Base-by-base conservation (phyloP, 2,888 invertebrate species). In the Brachylomia viminalis region DNA sequence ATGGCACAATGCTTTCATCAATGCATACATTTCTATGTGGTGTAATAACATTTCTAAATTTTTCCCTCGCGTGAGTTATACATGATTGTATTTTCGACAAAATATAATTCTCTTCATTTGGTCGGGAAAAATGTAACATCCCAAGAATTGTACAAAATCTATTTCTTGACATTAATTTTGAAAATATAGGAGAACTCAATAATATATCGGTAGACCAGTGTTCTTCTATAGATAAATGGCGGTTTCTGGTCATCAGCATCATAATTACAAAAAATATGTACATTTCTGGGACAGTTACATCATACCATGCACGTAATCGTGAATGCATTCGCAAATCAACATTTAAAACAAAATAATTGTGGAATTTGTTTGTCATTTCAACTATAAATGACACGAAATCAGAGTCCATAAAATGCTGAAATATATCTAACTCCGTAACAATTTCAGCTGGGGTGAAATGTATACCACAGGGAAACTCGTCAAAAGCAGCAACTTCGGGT, bases 221-320 rank as follows among this genome's bases (percentile, higher is more conserved):
- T 42, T 62, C 62, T 62, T 62, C 62, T 62, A 62, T 62, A 42
- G 62, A 38, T 62, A 62, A 68, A 58, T 58, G 71, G 54, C 65
- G 72, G 47, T 86, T 84, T 77, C 84, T 77, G 56, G 83, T 85
- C 75, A 86, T 77, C 49, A 86, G 73, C 79, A 85, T 83, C 56
- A 73, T 80, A 64, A 86, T 66, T 58, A 76, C 79, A 61, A 82
- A 77, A 79, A 86, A 84, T n/a, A 83, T 76, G 68, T 81, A 82
- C 64, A 85, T 78, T 59, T 83, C 78, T 47, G 72, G 70, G 73
- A 71, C 58, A 33, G 75, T 80, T 64, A 83, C 78, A 69, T 84
- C 78, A 65, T 75, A 52, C 79, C 83, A 85, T 62, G 58, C 67
- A 59, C 76, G 79, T 61, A 79, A 38, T 45, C 83, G 75, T n/a